Evolutionary conservation across 2,888 invertebrate genomes (phyloP).

Genomic region (Suillia variegata): DNA sequence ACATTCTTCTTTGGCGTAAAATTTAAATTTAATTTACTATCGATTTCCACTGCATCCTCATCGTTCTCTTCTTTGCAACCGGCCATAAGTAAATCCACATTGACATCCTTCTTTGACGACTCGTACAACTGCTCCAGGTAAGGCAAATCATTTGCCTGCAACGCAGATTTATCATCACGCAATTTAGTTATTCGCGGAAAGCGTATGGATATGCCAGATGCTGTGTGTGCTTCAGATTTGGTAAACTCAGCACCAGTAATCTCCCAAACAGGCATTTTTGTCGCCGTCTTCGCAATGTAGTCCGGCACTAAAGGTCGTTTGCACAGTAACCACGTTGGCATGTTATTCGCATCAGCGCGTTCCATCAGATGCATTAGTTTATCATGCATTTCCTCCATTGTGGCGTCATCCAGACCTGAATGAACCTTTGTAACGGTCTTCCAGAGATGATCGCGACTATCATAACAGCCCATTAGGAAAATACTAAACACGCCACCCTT

Average conservation of each 20-base stretch:
- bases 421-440: conserved; percentile 92
- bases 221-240: conserved; percentile 84
- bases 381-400: conserved; percentile 76
- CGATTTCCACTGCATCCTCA: conserved; percentile 24
- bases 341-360: conserved; percentile 73
- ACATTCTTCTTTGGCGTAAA: too few species aligned
- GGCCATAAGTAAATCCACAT: conserved; percentile 55
- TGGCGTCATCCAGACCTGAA: conserved; percentile 86
- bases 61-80: conserved; percentile 34
- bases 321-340: conserved; percentile 83
- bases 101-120: conserved; percentile 65
- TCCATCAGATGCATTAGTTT: conserved; percentile 68
- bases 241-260: conserved; percentile 84
- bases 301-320: conserved; percentile 87
- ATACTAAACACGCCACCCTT: conserved; percentile 93
- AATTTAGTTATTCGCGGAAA: conserved; percentile 88
- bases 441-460: conserved; percentile 72
- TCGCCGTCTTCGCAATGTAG: conserved; percentile 84
- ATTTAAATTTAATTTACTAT: conserved; percentile 37
- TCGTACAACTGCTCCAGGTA: conserved; percentile 73
- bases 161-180: conserved; percentile 83
- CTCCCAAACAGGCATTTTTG: conserved; percentile 91
- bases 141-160: conserved; percentile 79
- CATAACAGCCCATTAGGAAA: conserved; percentile 91
- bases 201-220: conserved; percentile 89